Evolutionary conservation across 1,140 invertebrate genomes (phyloP).

Genomic region (Halictus rubicundus): DNA sequence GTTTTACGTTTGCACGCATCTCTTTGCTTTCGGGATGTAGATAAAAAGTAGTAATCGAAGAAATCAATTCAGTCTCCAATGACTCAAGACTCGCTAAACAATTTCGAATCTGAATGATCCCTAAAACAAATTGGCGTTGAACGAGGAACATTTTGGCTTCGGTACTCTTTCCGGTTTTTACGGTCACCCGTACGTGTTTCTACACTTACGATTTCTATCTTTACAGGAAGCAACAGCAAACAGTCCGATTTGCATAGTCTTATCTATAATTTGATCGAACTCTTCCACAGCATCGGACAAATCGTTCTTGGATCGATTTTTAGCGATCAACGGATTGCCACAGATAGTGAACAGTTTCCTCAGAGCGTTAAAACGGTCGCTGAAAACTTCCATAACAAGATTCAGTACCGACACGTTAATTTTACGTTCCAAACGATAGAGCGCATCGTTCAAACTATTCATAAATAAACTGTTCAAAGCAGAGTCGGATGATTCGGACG

Average conservation of each 20-base stretch:
- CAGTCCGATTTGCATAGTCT: slow-evolving; percentile 84
- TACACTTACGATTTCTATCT: slow-evolving; percentile 81
- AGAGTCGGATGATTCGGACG: slow-evolving; percentile 67
- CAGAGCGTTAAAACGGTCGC: slow-evolving; percentile 72
- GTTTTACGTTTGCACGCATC: slow-evolving; percentile 73
- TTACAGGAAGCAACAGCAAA: slow-evolving; percentile 86
- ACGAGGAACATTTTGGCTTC: slow-evolving; percentile 3
- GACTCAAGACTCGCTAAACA: slow-evolving; percentile 85
- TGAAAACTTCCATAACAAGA: slow-evolving; percentile 78
- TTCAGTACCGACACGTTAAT: slow-evolving; percentile 77
- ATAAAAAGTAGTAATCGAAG: slow-evolving; percentile 80
- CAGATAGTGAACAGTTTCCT: slow-evolving; percentile 76
- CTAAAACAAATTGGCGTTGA: slow-evolving; percentile 75
- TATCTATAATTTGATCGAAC: slow-evolving; percentile 85
- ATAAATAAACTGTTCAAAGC: slow-evolving; percentile 75
- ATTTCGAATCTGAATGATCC: slow-evolving; percentile 82
- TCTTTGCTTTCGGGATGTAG: slow-evolving; percentile 75
- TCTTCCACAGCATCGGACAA: slow-evolving; percentile 79
- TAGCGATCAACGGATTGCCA: slow-evolving; percentile 71
- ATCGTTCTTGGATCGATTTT: slow-evolving; percentile 71
- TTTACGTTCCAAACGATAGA: slow-evolving; percentile 77
- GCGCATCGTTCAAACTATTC: slow-evolving; percentile 74
- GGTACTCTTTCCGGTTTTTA: background rate
- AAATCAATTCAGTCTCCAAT: slow-evolving; percentile 84
- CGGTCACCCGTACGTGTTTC: slow-evolving; percentile 3